Base-by-base conservation (phyloP, 53 echinoderm and acorn worm species). In the Crossaster papposus region DNA sequence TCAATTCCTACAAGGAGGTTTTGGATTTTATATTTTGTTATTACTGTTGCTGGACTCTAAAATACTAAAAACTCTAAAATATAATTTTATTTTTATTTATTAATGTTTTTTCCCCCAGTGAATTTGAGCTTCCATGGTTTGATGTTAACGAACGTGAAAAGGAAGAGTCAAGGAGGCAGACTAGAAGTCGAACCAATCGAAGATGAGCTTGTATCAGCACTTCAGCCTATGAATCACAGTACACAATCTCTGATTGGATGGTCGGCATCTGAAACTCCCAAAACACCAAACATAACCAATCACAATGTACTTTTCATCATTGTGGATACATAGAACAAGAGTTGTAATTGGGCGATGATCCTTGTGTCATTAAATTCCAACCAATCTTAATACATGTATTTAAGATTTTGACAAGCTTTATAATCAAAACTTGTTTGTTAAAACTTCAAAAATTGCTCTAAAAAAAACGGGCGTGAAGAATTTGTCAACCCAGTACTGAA, bases 101-200 rank as follows among this genome's bases (percentile, higher is more conserved):
- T 3, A 20, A 4, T 20, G 55, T 65, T 89, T 36, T 65, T 50
- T 74, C 76, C 68, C 64, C 31, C 80, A 97, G 98, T 76, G 94
- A 90, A 64, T 98, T 98, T 85, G 91, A 89, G 54, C 90, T 97
- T 71, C 98, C 98, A 15, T 97, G 98, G 98, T 97, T 91, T 64
- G 92, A 93, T 30, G 84, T 93, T 3, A 93, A 93, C 55, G 65
- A 94, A 44, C 88, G 93, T 68, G 96, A 93, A 63, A 89, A 85
- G 71, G 98, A 96, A 32, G 95, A 98, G 62, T 88, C 92, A 14
- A 91, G 84, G 86, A 91, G 98, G 53, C 82, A 92, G 89, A 93
- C 98, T 2, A 70, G 98, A 17, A 96, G 98, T 44, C 36, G 92
- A 65, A 89, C 95, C 24, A 90, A 83, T 91, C 82, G 89, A 29